phyloP scores from a whole-genome alignment of 2,797 vertebrate genomes.

The Myotis planiceps region DNA sequence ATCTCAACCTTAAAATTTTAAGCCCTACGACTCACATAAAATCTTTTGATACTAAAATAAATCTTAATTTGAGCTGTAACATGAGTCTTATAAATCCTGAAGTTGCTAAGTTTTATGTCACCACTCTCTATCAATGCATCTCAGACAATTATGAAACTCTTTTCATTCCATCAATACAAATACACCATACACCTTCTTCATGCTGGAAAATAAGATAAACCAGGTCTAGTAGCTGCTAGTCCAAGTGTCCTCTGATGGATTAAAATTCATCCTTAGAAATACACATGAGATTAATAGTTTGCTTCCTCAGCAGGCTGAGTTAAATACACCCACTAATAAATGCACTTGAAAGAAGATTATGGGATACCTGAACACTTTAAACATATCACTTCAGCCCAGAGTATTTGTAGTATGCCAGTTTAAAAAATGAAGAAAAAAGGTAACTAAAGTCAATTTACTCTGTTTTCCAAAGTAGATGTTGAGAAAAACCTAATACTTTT shows the following conservation, averaged over 20 bases:
- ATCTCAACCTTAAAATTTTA: background rate
- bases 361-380: background rate
- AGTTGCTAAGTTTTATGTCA: constrained; percentile 20
- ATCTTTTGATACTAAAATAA: background rate
- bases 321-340: background rate
- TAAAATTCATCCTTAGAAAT: constrained; percentile 37
- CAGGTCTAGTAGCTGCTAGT: background rate
- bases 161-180: background rate
- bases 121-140: background rate
- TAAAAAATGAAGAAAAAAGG: background rate
- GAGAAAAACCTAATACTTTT: background rate
- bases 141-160: background rate
- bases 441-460: background rate
- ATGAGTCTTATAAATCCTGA: background rate
- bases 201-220: constrained; percentile 13
- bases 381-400: background rate
- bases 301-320: background rate
- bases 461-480: background rate
- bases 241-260: background rate
- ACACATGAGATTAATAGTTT: background rate
- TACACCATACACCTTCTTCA: background rate
- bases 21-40: background rate
- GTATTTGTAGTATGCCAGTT: background rate
- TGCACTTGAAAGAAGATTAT: background rate
- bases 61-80: background rate